phyloP scores from a whole-genome alignment of 1,140 invertebrate genomes.

The Sycobia sp. region DNA sequence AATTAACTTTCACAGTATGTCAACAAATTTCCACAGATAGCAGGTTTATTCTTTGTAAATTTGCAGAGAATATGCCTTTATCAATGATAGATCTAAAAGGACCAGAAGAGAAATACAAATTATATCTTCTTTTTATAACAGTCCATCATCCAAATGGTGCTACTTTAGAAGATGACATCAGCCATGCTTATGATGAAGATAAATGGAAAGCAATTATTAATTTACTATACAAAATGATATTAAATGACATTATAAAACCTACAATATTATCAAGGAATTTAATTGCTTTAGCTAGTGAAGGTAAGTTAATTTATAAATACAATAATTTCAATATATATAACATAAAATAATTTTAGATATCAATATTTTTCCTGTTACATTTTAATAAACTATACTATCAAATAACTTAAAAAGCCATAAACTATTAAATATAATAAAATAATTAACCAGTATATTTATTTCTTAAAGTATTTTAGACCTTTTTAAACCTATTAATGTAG shows the following conservation, averaged over 20 bases:
- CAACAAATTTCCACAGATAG: constrained; percentile 46
- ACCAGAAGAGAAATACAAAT: constrained; percentile 45
- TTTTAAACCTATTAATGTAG: too few relatives aligned
- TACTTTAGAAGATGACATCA: constrained; percentile 29
- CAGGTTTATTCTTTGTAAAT: constrained; percentile 45
- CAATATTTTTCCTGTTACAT: too few relatives aligned
- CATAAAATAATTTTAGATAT: too few relatives aligned
- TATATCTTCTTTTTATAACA: constrained; percentile 46
- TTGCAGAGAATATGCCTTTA: constrained; percentile 46
- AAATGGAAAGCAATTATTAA: constrained; percentile 47
- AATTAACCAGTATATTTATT: too few relatives aligned
- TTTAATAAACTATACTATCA: too few relatives aligned
- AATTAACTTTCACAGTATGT: constrained; percentile 42
- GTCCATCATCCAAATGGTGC: constrained; percentile 51
- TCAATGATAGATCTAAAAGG: constrained; percentile 39
- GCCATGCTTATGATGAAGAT: constrained; percentile 40
- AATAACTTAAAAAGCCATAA: too few relatives aligned
- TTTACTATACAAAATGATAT: constrained; percentile 42
- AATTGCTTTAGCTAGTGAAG: constrained; percentile 44
- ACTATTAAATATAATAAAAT: too few relatives aligned
- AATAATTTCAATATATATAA: neutral
- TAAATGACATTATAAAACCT: constrained; percentile 42
- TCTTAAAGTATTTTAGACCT: too few relatives aligned
- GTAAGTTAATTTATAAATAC: constrained; percentile 31
- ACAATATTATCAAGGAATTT: constrained; percentile 37